Conservation (phyloP, 2,888 invertebrate species). For the Drosophila ustulata region DNA sequence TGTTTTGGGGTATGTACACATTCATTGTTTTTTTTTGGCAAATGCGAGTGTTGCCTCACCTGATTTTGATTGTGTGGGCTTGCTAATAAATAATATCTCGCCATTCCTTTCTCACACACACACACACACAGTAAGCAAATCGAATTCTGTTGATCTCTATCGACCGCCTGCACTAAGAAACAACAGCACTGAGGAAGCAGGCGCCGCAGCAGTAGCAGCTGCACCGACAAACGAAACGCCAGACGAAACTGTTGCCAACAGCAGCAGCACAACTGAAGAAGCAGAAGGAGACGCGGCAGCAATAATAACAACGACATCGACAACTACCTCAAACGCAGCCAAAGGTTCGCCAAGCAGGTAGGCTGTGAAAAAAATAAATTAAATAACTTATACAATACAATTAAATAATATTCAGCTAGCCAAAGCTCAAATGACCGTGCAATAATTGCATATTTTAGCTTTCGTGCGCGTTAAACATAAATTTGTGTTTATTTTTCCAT, state of each 20-base stretch:
- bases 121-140: slow-evolving; percentile 78
- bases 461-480: slow-evolving; percentile 4
- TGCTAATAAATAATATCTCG: slow-evolving; percentile 44
- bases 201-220: slow-evolving; percentile 21
- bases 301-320: slow-evolving; percentile 38
- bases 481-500: slow-evolving; percentile 9
- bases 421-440: slow-evolving; percentile 1
- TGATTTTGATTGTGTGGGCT: slow-evolving; percentile 29
- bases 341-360: slow-evolving; percentile 62
- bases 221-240: slow-evolving; percentile 41
- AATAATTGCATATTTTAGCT: slow-evolving; percentile 2
- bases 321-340: slow-evolving; percentile 48
- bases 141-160: slow-evolving; percentile 85
- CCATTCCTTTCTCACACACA: slow-evolving; percentile 13
- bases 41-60: slow-evolving; percentile 59
- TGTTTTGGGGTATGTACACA: slow-evolving; percentile 20
- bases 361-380: not conserved
- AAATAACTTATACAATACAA: not conserved
- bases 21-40: slow-evolving; percentile 50
- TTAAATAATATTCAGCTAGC: not conserved
- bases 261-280: slow-evolving; percentile 5
- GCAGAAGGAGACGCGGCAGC: slow-evolving; percentile 21
- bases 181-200: slow-evolving; percentile 52
- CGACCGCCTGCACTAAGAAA: slow-evolving; percentile 86
- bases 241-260: slow-evolving; percentile 37